These are phyloP conservation scores for Synchiropus splendidus DNA, from an alignment of 2,113 vertebrate species.

Conservation along the genomic window DNA sequence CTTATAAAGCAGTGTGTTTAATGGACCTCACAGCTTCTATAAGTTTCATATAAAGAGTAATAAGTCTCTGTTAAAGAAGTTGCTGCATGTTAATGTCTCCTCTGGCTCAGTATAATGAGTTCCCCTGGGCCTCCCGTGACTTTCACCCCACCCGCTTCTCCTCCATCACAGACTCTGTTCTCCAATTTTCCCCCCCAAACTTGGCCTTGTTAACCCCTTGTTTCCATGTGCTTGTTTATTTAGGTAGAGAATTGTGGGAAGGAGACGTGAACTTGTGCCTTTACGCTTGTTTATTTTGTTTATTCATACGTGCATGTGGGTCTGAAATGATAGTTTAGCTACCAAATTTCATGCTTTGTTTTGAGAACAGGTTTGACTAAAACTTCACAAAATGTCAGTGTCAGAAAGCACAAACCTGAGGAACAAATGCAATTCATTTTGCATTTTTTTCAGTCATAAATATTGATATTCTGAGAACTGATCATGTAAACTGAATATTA, in stretches of 20 bases:
- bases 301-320: no score
- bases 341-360: no score
- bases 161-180: slow-evolving; percentile 22
- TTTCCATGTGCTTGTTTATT: slow-evolving; percentile 48
- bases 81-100: slow-evolving; percentile 37
- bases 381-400: no score
- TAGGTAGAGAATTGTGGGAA: slow-evolving; percentile 18
- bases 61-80: slow-evolving; percentile 42
- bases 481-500: no score
- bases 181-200: slow-evolving; percentile 36
- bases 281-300: slow-evolving; percentile 46
- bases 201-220: slow-evolving; percentile 57
- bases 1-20: slow-evolving; percentile 47
- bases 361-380: no score
- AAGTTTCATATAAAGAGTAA: slow-evolving; percentile 39
- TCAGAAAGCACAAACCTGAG: no score
- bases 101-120: slow-evolving; percentile 58
- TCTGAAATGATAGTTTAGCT: no score
- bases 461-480: no score
- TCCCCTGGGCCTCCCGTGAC: slow-evolving; percentile 45
- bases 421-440: no score
- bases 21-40: slow-evolving; percentile 36
- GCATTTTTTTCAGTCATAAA: no score
- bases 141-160: slow-evolving; percentile 19
- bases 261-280: slow-evolving; percentile 35